A percentile compares a stretch with the other conserved stretches of the same genome.
These are phyloP conservation scores for Oreochromis grahami DNA, from an alignment of 2,797 vertebrate species.

Conservation along the genomic window DNA sequence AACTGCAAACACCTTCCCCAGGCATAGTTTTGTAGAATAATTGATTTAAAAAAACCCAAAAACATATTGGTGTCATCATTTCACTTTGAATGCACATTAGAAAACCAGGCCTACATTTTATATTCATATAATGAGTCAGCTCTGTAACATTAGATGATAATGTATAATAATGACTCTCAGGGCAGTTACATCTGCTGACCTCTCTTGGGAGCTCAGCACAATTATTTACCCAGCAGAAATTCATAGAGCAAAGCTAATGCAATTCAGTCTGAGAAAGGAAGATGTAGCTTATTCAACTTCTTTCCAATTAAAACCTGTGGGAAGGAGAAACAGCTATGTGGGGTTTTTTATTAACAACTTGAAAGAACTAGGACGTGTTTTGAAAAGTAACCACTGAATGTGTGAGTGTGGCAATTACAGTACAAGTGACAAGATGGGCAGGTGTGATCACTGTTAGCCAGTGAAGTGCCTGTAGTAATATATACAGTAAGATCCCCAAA, in stretches of 20 bases:
- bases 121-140: constrained; percentile 46
- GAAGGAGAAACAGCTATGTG: neutral
- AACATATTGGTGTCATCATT: constrained; percentile 7
- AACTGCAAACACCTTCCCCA: neutral
- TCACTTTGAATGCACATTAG: constrained; percentile 39
- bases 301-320: constrained; percentile 44
- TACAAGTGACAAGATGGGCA: neutral
- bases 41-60: neutral
- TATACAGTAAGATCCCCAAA: neutral
- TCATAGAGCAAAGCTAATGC: constrained; percentile 53
- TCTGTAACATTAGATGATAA: constrained; percentile 56
- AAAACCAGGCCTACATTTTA: constrained; percentile 23
- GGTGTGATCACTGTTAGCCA: neutral
- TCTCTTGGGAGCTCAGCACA: constrained; percentile 54
- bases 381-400: constrained; percentile 15
- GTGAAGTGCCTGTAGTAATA: neutral
- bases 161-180: constrained; percentile 62
- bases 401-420: neutral
- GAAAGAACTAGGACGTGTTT: neutral
- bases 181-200: constrained; percentile 60
- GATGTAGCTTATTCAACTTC: constrained; percentile 40
- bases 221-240: constrained; percentile 66
- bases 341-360: neutral
- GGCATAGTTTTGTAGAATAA: neutral
- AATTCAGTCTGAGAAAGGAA: constrained; percentile 42